These are phyloP conservation scores for Dicrurus megarhynchus DNA, from an alignment of 2,113 vertebrate genomes.

Conservation along the genomic window DNA sequence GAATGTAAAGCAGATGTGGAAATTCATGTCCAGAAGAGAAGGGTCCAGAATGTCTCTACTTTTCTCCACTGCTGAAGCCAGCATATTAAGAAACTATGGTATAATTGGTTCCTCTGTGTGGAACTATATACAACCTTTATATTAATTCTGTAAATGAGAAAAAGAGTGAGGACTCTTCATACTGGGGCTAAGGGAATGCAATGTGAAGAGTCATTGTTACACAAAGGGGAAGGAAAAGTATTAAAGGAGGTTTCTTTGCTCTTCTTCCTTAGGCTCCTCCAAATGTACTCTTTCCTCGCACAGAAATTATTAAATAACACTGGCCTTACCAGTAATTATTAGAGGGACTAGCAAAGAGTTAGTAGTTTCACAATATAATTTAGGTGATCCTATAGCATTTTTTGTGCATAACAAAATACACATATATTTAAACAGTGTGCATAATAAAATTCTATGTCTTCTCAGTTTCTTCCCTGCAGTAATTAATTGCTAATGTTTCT, in stretches of 20 bases:
- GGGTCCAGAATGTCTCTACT: neutral
- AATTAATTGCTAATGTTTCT: neutral
- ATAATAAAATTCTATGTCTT: neutral
- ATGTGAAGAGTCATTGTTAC: neutral
- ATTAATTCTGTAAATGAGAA: neutral
- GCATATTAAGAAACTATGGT: neutral
- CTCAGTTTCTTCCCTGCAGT: neutral
- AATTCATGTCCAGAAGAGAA: neutral
- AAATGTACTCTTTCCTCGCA: neutral
- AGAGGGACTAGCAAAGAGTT: neutral
- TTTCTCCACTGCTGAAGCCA: neutral
- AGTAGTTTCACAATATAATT: neutral
- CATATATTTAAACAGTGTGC: neutral
- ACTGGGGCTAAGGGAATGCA: neutral
- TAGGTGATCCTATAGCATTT: neutral
- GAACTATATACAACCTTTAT: neutral
- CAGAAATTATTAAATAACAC: neutral
- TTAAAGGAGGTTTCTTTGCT: neutral
- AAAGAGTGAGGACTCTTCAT: neutral
- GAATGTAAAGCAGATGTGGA: conserved; percentile 29
- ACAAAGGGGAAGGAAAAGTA: neutral
- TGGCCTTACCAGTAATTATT: neutral
- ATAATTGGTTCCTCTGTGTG: neutral
- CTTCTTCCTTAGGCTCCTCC: neutral
- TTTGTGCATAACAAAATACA: neutral